A percentile compares a stretch with the other conserved stretches of the same genome.
phyloP scores from a whole-genome alignment of 2,113 vertebrate genomes.

The Macrotis lagotis region DNA sequence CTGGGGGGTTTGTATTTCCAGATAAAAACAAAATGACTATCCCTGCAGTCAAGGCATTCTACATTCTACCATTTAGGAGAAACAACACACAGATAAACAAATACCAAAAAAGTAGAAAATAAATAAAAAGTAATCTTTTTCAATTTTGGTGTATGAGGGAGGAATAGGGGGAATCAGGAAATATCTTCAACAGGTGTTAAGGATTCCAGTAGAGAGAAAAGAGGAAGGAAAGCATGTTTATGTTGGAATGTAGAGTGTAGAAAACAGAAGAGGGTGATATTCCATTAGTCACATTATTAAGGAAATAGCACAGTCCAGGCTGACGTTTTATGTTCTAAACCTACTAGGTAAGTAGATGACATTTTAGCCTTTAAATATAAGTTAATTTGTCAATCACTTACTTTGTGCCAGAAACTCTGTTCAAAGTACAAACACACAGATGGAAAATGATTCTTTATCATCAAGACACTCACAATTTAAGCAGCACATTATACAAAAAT shows the following conservation, averaged over 20 bases:
- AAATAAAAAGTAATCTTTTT: not conserved
- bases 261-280: not conserved
- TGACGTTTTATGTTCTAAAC: rapidly evolving
- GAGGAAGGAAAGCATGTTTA: not conserved
- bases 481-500: not conserved
- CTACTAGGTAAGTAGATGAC: not conserved
- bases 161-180: not conserved
- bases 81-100: not conserved
- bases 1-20: not conserved
- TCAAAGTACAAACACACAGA: not conserved
- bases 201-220: not conserved
- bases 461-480: not conserved
- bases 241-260: not conserved
- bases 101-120: not conserved
- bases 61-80: not conserved
- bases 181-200: not conserved
- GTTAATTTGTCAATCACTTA: not conserved
- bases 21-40: not conserved
- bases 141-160: not conserved
- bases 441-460: not conserved
- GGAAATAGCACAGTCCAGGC: not conserved
- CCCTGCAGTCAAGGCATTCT: not conserved
- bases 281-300: not conserved
- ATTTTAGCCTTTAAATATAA: not conserved
- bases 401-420: not conserved